Evolutionary conservation across 2,797 vertebrate species (phyloP), one percentile per base, ranked within the genome.

Genomic region (Chelonia mydas): DNA sequence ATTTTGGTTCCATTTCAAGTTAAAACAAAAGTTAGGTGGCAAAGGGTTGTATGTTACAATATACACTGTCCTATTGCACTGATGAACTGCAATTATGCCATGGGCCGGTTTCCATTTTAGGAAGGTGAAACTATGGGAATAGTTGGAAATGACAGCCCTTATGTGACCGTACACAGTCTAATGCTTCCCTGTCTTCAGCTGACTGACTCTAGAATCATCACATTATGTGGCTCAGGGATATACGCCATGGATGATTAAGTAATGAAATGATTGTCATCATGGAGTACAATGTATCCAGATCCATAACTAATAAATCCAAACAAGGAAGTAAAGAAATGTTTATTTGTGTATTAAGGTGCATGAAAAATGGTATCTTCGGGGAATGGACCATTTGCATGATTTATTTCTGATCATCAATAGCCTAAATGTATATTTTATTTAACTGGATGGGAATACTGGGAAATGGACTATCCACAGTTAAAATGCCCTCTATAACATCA

Each of bases 221-320:
- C 86, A 83, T 90, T 86, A 55, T 51, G 87, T 86, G 86, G 84
- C 92, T 90, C 87, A 93, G 83, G 78, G 84, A 82, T 83, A 90
- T 87, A 80, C 83, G 81, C 49, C 83, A 59, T 72, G 83, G 79
- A 89, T 86, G 78, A 89, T 93, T 93, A 93, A 89, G 83, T 86
- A 86, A 74, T 72, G 84, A 86, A 90, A 79, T 74, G 50, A 86
- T 83, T 45, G 50, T 76, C 65, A 72, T 79, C 79, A 68, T 89
- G 57, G 45, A 47, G 41, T 77, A 77, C 84, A 89, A 79, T 93
- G 57, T 93, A 90, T 93, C 6, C 55, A 90, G 87, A 90, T 93
- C 87, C 41, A 89, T 90, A 90, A 83, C 68, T 89, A 89, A 47
- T 15, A 49, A 47, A 90, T 83, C 83, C 80, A 86, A 93, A 93